A percentile compares a stretch with the other conserved stretches of the same genome.
Conservation (phyloP, 2,888 invertebrate genomes). For the Nemoura dubitans region DNA sequence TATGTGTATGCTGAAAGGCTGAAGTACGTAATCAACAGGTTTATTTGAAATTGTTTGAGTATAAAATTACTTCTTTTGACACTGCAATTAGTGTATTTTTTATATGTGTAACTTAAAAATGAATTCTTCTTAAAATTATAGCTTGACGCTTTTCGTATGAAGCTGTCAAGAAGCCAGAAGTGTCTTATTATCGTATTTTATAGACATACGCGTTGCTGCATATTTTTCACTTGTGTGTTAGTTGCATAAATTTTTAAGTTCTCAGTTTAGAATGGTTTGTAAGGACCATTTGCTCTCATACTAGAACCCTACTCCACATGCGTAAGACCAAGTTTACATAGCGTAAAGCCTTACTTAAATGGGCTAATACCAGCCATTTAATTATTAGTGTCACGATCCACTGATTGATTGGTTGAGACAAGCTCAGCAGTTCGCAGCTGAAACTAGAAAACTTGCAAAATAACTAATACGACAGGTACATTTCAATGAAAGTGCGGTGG, state of each 20-base stretch:
- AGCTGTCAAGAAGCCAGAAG: background rate
- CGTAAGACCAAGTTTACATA: too few relatives aligned
- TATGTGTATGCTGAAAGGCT: background rate
- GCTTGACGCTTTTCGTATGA: background rate
- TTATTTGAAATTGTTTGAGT: background rate
- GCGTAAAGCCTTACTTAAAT: too few relatives aligned
- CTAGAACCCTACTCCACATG: too few relatives aligned
- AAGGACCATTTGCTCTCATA: too few relatives aligned
- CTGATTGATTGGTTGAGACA: background rate
- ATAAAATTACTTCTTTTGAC: background rate
- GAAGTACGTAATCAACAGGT: background rate
- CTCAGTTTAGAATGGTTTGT: too few relatives aligned
- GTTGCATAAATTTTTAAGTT: too few relatives aligned
- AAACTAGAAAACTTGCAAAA: background rate
- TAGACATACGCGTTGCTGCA: background rate
- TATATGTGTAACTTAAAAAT: background rate
- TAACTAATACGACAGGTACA: background rate
- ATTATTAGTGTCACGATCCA: background rate
- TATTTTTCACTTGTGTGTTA: too few relatives aligned
- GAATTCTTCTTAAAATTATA: constrained; percentile 1
- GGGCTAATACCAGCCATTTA: background rate
- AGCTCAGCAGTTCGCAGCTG: background rate
- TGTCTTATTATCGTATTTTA: background rate
- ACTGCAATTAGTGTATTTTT: constrained; percentile 1
- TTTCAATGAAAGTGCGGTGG: background rate